Conservation (phyloP, 2,113 vertebrate genomes). For the Gymnogyps californianus region DNA sequence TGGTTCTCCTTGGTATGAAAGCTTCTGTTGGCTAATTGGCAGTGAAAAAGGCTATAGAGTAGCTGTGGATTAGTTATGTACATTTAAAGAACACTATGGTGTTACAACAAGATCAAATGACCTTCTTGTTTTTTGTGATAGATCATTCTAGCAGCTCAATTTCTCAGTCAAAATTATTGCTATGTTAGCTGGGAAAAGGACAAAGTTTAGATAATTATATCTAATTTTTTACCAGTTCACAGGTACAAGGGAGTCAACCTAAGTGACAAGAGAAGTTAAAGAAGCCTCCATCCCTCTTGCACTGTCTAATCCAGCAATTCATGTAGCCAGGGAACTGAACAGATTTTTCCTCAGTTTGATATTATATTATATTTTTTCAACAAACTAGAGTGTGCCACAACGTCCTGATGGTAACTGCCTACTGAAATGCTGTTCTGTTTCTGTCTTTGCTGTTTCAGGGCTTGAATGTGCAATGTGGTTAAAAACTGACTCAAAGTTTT, state of each 20-base stretch:
- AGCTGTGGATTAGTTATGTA: neutral
- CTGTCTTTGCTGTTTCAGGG: conserved; percentile 39
- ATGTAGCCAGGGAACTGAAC: neutral
- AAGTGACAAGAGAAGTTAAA: neutral
- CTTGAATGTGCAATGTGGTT: conserved; percentile 30
- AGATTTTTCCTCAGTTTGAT: conserved; percentile 48
- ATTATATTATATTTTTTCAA: conserved; percentile 55
- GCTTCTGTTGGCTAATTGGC: neutral
- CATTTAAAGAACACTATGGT: neutral
- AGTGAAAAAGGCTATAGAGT: neutral
- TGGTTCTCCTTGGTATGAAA: neutral
- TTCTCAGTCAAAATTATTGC: neutral
- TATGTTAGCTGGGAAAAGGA: neutral
- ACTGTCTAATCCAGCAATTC: neutral
- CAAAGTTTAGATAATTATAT: neutral
- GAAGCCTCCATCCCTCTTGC: neutral
- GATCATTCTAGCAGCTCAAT: neutral
- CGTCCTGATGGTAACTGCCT: conserved; percentile 54
- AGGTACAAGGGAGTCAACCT: neutral
- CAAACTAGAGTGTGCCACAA: conserved; percentile 43
- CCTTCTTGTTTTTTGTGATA: neutral
- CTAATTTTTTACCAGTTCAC: neutral
- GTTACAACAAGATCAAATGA: neutral
- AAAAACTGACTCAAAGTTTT: conserved; percentile 17
- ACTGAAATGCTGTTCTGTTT: conserved; percentile 64